A percentile compares a stretch with the other conserved stretches of the same genome.
Conservation (phyloP, 2,113 vertebrate species). For the Poecilia latipinna region DNA sequence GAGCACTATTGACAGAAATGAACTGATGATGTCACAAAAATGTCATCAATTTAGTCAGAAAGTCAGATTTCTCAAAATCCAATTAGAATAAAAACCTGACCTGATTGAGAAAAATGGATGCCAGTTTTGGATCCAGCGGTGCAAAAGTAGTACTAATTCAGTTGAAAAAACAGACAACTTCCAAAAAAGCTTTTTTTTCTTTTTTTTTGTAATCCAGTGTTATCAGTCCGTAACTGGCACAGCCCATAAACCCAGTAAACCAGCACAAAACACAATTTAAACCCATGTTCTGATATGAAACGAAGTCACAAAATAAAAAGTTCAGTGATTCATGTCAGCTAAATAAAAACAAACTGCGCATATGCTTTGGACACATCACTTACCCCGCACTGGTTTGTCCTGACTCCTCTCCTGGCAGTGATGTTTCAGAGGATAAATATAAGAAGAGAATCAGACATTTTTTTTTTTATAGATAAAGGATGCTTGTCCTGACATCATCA, state of each 20-base stretch:
- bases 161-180: too few species aligned
- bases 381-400: conserved; percentile 17
- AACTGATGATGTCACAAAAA: too few species aligned
- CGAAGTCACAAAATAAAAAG: background rate
- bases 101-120: too few species aligned
- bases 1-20: too few species aligned
- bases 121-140: too few species aligned
- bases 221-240: background rate
- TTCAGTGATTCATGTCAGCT: background rate
- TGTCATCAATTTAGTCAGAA: too few species aligned
- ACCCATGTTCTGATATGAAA: background rate
- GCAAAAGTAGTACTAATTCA: too few species aligned
- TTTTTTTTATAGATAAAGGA: conserved; percentile 5
- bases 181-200: too few species aligned
- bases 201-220: too few species aligned
- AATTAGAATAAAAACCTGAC: too few species aligned
- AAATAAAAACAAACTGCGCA: background rate
- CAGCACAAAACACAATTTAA: background rate
- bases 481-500: conserved; percentile 15
- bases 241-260: background rate
- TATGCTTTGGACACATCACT: conserved; percentile 1
- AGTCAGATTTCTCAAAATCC: too few species aligned
- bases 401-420: conserved; percentile 4
- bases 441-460: background rate
- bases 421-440: background rate